Evolutionary conservation across 2,888 invertebrate genomes (phyloP), one percentile per base, ranked within the genome.

Genomic region (Mechanitis mazaeus): DNA sequence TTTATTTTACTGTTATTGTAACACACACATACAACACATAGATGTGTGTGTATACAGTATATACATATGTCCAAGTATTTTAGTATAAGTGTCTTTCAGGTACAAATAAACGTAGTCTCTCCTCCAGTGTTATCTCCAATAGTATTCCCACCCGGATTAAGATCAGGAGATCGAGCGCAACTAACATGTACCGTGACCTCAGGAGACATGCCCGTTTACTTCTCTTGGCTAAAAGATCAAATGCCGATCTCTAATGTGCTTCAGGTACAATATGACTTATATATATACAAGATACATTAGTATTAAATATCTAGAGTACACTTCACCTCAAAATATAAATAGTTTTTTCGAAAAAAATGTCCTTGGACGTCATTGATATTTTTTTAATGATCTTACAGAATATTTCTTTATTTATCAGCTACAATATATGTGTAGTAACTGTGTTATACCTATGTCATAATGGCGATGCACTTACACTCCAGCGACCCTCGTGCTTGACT

Each of bases 121-220:
- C 96, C 96, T 9, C 96, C 96, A n/a, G 93, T 96, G 61, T 93
- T 96, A 73, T 96, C 96, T 70, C 94, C 96, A 4, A 95, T 97
- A 76, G 92, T 92, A 59, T 97, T 97, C 78, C 96, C 96, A 0
- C 93, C 94, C 59, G 95, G 94, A 71, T 88, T 96, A 45, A 94
- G 94, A 81, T 93, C 91, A 12, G 94, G 95, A 60, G 94, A 96
- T 81, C 91, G 96, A 71, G 93, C 95, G 58, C 94, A 96, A 78
- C 91, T 96, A 53, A 95, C 96, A 1, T 97, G 97, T 78, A 95
- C 95, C 57, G 95, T 96, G 58, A 95, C 94, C 53, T 93, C 93
- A 50, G 94, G 94, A 31, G 93, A 93, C 75, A 91, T 93, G 89
- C 94, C 94, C 1, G 92, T 94, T 53, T 91, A 91, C 67, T 93